phyloP scores from a whole-genome alignment of 2,888 invertebrate genomes.

The Calameuta filiformis region DNA sequence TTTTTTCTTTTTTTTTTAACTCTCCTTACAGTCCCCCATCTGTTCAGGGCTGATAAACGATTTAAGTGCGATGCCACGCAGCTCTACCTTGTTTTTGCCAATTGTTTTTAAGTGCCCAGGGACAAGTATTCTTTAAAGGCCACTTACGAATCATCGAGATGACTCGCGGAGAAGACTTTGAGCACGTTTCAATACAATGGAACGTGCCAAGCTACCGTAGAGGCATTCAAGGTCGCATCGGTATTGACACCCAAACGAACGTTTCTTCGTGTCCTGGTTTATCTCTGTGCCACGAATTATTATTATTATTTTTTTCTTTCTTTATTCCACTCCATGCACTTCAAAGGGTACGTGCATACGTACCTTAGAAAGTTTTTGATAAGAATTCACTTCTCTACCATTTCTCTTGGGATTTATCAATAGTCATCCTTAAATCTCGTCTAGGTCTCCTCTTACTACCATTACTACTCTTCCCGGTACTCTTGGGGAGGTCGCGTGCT shows the following conservation, averaged over 20 bases:
- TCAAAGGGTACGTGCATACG: not conserved
- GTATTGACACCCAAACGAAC: conserved; percentile 51
- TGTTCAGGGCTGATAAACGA: not conserved
- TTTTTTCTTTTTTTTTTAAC: not conserved
- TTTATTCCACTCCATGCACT: too few relatives aligned
- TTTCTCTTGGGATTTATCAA: not conserved
- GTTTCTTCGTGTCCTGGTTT: conserved; percentile 12
- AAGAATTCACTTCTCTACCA: not conserved
- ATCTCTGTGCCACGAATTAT: conserved; percentile 24
- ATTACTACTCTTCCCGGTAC: not conserved
- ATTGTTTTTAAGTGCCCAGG: not conserved
- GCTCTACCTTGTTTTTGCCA: not conserved
- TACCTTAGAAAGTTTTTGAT: not conserved
- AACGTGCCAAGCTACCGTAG: conserved; percentile 50
- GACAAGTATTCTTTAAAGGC: not conserved
- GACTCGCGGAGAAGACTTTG: conserved; percentile 20
- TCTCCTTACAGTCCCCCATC: not conserved
- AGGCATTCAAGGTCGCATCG: conserved; percentile 51
- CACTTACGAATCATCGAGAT: conserved; percentile 6
- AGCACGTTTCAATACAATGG: conserved; percentile 44
- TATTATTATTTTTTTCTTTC: conserved; percentile 36
- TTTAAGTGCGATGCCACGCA: not conserved
- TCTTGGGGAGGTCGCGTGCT: not conserved
- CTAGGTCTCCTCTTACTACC: not conserved
- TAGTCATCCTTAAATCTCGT: not conserved